Conservation (phyloP, 2,888 invertebrate species). For the Cosmia pyralina region DNA sequence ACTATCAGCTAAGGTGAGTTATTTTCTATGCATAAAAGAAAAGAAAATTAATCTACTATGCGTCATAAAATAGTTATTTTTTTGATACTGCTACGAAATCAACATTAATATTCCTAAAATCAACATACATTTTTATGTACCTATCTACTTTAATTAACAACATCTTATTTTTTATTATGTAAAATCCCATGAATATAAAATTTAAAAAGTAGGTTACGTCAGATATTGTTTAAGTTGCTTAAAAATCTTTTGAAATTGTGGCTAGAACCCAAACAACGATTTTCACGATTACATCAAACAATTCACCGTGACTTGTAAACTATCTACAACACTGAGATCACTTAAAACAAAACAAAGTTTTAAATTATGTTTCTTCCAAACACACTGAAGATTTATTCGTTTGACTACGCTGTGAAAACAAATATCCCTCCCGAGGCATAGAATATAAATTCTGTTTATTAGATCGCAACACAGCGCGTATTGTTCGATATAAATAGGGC, state of each 20-base stretch:
- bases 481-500: conserved; percentile 48
- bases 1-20: conserved; percentile 5
- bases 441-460: conserved; percentile 48
- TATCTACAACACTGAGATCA: conserved; percentile 41
- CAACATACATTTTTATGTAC: neutral
- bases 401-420: conserved; percentile 56
- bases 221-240: neutral
- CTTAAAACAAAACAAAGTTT: conserved; percentile 58
- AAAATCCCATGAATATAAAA: neutral
- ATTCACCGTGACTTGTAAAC: conserved; percentile 21
- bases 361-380: conserved; percentile 62
- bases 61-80: too few relatives aligned
- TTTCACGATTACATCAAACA: conserved; percentile 25
- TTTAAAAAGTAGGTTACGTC: neutral
- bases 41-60: too few relatives aligned
- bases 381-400: conserved; percentile 58
- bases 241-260: too few relatives aligned
- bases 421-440: conserved; percentile 50
- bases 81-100: neutral
- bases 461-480: conserved; percentile 45
- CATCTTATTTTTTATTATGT: neutral
- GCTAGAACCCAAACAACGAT: neutral
- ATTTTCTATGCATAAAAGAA: neutral
- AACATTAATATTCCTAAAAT: neutral
- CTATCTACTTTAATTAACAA: too few relatives aligned